Evolutionary conservation across 1,140 invertebrate genomes (phyloP).

Genomic region (Carcinoscorpius rotundicauda): DNA sequence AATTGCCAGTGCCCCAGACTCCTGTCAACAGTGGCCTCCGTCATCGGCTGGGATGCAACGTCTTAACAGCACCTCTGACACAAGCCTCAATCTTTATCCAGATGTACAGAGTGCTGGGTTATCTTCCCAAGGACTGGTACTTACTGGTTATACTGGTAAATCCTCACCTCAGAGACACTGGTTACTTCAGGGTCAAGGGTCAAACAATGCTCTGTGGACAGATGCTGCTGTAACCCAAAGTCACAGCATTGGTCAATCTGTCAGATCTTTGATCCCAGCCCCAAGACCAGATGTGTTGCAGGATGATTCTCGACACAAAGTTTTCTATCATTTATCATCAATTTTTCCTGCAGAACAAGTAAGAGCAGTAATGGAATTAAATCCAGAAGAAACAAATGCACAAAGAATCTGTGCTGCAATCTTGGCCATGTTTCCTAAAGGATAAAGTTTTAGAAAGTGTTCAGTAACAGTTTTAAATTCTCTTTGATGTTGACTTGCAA

Average conservation of each 20-base stretch:
- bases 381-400: conserved; percentile 75
- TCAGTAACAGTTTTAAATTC: too few relatives aligned
- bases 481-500: too few relatives aligned
- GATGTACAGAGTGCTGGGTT: conserved; percentile 4
- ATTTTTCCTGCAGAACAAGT: conserved; percentile 84
- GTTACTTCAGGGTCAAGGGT: background rate
- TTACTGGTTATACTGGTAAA: background rate
- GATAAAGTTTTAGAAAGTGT: background rate
- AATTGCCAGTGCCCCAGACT: conserved; percentile 64
- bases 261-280: background rate
- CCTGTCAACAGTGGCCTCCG: conserved; percentile 41
- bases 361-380: conserved; percentile 61
- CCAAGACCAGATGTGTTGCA: conserved; percentile 18
- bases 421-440: conserved; percentile 15
- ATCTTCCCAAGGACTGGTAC: background rate
- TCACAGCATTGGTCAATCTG: background rate
- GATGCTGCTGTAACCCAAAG: conserved; percentile 6
- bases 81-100: conserved; percentile 27
- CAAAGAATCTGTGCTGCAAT: conserved; percentile 80
- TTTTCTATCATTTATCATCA: conserved; percentile 66
- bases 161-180: conserved; percentile 6
- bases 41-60: conserved; percentile 25
- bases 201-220: too few relatives aligned
- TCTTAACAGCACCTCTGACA: conserved; percentile 36
- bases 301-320: conserved; percentile 18